A percentile compares a stretch with the other conserved stretches of the same genome.
phyloP scores from a whole-genome alignment of 2,113 vertebrate genomes.

The Xenopus tropicalis region UCB_Xtro_10.0 CM004451.2:74606501-74607000 shows the following conservation, averaged over 20 bases:
- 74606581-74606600: slow-evolving; percentile 11
- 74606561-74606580: slow-evolving; percentile 37
- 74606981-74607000: too few species aligned
- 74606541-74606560: slow-evolving; percentile 38
- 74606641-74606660: background rate
- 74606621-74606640: background rate
- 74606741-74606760: background rate
- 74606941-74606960: too few species aligned
- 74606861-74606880: too few species aligned
- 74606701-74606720: background rate
- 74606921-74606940: too few species aligned
- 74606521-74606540: slow-evolving; percentile 37
- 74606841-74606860: too few species aligned
- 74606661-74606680: background rate
- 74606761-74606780: too few species aligned
- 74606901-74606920: too few species aligned
- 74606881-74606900: too few species aligned
- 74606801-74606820: too few species aligned
- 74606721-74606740: background rate
- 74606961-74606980: too few species aligned
- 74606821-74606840: too few species aligned
- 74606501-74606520: slow-evolving; percentile 40
- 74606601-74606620: slow-evolving; percentile 14
- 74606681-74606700: background rate
- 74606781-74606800: too few species aligned